Evolutionary conservation across 2,113 vertebrate species (phyloP).

Genomic region (Malurus elegans): DNA sequence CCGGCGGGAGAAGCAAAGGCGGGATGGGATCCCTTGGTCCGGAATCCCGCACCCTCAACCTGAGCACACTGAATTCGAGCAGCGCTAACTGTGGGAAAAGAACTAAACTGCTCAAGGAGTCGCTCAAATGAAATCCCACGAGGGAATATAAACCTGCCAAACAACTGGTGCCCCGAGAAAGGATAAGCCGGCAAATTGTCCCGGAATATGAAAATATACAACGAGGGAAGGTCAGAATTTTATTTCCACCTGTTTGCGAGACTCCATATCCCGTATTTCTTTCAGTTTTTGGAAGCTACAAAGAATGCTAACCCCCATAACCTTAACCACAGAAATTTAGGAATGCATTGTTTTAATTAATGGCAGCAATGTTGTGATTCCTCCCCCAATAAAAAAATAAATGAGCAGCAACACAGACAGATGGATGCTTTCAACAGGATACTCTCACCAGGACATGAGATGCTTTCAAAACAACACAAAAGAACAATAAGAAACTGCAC

Average conservation of each 20-base stretch:
- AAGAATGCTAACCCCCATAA: not conserved
- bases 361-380: not conserved
- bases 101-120: not conserved
- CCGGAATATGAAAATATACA: slow-evolving; percentile 22
- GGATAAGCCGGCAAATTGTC: not conserved
- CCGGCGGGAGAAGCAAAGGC: not conserved
- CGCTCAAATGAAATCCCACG: not conserved
- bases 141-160: slow-evolving; percentile 47
- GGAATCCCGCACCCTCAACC: not conserved
- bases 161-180: slow-evolving; percentile 38
- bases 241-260: not conserved
- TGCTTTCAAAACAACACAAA: not conserved
- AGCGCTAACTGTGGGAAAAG: not conserved
- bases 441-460: not conserved
- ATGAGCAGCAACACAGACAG: not conserved
- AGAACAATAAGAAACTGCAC: not conserved
- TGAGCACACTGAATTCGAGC: not conserved
- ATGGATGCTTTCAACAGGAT: not conserved
- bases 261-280: not conserved
- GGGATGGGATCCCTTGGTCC: not conserved
- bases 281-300: slow-evolving; percentile 2
- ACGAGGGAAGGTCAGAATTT: not conserved
- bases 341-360: not conserved
- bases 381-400: not conserved
- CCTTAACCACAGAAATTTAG: not conserved